Conservation (phyloP, 2,797 vertebrate species). For the Alcedo atthis region DNA sequence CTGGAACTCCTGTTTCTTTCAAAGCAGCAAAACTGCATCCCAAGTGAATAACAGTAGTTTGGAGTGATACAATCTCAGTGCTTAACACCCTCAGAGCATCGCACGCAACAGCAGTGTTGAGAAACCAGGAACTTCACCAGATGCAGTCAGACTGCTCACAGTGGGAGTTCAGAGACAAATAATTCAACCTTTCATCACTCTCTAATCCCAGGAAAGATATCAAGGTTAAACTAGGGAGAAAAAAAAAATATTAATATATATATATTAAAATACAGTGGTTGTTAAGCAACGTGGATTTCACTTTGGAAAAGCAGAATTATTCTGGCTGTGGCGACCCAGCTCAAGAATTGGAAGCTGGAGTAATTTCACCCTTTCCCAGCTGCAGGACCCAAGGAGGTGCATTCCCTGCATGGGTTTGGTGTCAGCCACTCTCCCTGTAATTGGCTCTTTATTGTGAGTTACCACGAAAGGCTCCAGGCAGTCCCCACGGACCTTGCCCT, state of each 20-base stretch:
- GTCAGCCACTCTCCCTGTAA: conserved; percentile 39
- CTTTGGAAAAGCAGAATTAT: conserved; percentile 33
- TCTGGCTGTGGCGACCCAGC: not conserved
- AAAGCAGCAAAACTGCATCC: not conserved
- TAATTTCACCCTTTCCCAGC: conserved; percentile 1
- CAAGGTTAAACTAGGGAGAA: conserved; percentile 56
- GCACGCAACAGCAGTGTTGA: conserved; percentile 43
- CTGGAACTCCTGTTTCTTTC: not conserved
- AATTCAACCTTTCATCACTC: conserved; percentile 66
- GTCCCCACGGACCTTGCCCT: conserved; percentile 66
- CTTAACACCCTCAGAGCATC: not conserved
- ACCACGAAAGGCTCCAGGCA: conserved; percentile 56
- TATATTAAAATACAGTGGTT: not conserved
- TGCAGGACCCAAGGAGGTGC: not conserved
- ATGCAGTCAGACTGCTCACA: not conserved
- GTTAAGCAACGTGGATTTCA: conserved; percentile 8
- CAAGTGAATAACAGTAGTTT: not conserved
- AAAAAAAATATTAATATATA: not conserved
- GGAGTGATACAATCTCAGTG: conserved; percentile 16
- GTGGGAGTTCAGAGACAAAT: conserved; percentile 62
- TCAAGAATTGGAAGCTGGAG: not conserved
- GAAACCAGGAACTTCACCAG: conserved; percentile 50
- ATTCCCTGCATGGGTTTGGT: not conserved
- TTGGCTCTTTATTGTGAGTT: conserved; percentile 62
- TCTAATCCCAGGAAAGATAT: conserved; percentile 64